phyloP scores from a whole-genome alignment of 2,797 vertebrate genomes.

The Pangasius djambal region DNA sequence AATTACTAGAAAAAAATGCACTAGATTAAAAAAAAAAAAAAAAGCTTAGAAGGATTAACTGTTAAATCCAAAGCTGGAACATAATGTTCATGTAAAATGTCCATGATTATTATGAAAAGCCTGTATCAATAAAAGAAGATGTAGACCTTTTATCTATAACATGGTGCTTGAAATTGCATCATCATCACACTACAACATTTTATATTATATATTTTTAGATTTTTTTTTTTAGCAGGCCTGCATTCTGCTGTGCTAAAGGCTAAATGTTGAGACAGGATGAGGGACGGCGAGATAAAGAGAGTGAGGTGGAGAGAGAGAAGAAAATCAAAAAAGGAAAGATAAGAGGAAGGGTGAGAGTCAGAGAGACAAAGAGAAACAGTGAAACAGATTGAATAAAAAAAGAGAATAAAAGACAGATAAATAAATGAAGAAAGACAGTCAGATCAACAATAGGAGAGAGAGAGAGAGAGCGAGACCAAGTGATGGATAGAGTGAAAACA shows the following conservation, averaged over 20 bases:
- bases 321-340: neutral
- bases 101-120: neutral
- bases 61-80: neutral
- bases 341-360: neutral
- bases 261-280: neutral
- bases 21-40: neutral
- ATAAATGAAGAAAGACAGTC: neutral
- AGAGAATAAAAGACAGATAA: neutral
- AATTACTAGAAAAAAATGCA: too few relatives aligned
- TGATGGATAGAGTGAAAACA: neutral
- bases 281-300: neutral
- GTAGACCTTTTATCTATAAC: neutral
- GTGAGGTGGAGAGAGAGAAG: neutral
- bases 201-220: neutral
- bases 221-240: neutral
- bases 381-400: neutral
- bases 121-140: neutral
- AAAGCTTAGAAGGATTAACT: neutral
- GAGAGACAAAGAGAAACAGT: slow-evolving; percentile 13
- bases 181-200: neutral
- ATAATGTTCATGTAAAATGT: slow-evolving; percentile 10
- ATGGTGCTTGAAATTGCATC: slow-evolving; percentile 1
- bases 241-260: neutral
- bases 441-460: neutral
- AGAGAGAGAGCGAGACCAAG: neutral